These are phyloP conservation scores for Zootoca vivipara DNA, from an alignment of 2,113 vertebrate genomes.

Conservation along the genomic window DNA sequence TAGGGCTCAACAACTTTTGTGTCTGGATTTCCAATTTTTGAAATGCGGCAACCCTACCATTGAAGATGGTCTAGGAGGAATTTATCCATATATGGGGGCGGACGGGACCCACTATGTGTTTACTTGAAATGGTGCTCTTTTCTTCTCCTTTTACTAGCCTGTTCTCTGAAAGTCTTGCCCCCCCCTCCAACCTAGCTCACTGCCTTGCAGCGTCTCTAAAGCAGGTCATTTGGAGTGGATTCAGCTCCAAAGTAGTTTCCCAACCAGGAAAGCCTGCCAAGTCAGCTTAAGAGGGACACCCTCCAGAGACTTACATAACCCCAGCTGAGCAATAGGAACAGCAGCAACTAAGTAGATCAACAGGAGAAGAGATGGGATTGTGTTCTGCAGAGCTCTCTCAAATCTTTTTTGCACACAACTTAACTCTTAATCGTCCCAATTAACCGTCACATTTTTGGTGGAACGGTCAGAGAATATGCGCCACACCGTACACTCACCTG, in stretches of 20 bases:
- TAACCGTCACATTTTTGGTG: too few relatives aligned
- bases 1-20: too few relatives aligned
- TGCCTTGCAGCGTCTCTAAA: not conserved
- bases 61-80: not conserved
- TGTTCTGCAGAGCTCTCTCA: not conserved
- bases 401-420: not conserved
- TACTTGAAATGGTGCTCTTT: not conserved
- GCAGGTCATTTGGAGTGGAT: not conserved
- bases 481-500: constrained; percentile 79
- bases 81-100: too few relatives aligned
- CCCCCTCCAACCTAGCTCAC: not conserved
- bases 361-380: not conserved
- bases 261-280: not conserved
- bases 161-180: not conserved
- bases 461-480: not conserved
- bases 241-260: not conserved
- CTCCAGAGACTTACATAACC: not conserved
- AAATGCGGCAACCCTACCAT: too few relatives aligned
- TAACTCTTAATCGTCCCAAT: not conserved
- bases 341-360: not conserved
- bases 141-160: not conserved
- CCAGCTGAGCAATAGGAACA: not conserved
- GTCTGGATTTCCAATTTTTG: too few relatives aligned
- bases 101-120: not conserved
- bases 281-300: not conserved